These are phyloP conservation scores for Ophion ellenae DNA, from an alignment of 2,888 invertebrate species.

Conservation along the genomic window DNA sequence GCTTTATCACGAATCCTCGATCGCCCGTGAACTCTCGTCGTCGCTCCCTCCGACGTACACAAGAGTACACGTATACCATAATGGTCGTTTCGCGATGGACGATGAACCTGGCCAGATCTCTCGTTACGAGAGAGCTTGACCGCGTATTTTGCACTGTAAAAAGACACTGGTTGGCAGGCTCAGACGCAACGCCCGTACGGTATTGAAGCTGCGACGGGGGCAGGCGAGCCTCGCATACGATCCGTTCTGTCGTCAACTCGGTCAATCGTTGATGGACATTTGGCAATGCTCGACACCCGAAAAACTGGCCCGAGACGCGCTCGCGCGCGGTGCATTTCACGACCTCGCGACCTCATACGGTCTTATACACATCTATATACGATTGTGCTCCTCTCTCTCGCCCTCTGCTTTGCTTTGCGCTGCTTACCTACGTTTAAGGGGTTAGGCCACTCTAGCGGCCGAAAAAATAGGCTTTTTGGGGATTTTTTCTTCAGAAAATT, in stretches of 20 bases:
- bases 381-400: not conserved
- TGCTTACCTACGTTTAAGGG: too few species aligned
- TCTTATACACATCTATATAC: conserved; percentile 18
- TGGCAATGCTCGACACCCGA: conserved; percentile 62
- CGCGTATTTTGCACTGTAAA: conserved; percentile 7
- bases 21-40: too few species aligned
- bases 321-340: conserved; percentile 63
- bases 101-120: conserved; percentile 44
- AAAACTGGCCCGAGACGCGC: conserved; percentile 34
- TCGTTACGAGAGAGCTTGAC: conserved; percentile 6
- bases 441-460: too few species aligned
- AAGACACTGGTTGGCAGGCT: not conserved
- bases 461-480: too few species aligned
- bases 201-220: conserved; percentile 43
- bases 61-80: too few species aligned
- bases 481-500: too few species aligned
- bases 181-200: conserved; percentile 1
- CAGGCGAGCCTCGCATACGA: conserved; percentile 52
- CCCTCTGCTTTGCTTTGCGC: not conserved
- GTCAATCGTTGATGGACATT: conserved; percentile 70
- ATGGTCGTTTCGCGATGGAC: conserved; percentile 11
- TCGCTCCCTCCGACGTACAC: too few species aligned
- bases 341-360: conserved; percentile 65
- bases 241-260: conserved; percentile 69
- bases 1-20: too few species aligned